Conservation (phyloP, 2,113 vertebrate species). For the Microcebus murinus region DNA sequence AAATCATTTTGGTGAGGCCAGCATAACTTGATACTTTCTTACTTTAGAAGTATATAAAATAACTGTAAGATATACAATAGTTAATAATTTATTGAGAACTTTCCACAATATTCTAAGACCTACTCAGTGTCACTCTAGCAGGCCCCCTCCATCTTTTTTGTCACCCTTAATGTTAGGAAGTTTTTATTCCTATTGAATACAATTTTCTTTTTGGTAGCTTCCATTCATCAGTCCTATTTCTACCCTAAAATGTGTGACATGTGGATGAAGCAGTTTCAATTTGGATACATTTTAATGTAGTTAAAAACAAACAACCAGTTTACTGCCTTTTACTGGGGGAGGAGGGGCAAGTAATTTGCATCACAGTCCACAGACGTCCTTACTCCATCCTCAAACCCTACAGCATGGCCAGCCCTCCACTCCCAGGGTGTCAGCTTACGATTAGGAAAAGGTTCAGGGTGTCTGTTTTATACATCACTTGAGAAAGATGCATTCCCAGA, state of each 20-base stretch:
- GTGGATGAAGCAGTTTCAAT: not conserved
- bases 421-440: not conserved
- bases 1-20: slow-evolving; percentile 7
- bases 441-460: not conserved
- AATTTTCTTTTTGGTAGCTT: not conserved
- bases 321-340: not conserved
- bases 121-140: not conserved
- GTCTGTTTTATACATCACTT: not conserved
- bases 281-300: not conserved
- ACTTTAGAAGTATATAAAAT: not conserved
- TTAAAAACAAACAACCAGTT: not conserved
- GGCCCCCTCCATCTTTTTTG: not conserved
- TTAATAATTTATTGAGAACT: slow-evolving; percentile 3
- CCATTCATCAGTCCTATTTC: not conserved
- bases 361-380: not conserved
- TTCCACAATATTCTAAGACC: not conserved
- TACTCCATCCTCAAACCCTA: not conserved
- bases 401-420: not conserved
- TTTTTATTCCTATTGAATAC: not conserved
- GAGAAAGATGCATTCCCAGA: not conserved
- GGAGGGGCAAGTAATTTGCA: not conserved
- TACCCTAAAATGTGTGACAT: not conserved
- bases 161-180: not conserved
- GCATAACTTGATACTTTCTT: not conserved
- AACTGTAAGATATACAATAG: not conserved